Evolutionary conservation across 2,113 vertebrate genomes (phyloP).

Genomic region (Sinocyclocheilus maitianheensis): DNA sequence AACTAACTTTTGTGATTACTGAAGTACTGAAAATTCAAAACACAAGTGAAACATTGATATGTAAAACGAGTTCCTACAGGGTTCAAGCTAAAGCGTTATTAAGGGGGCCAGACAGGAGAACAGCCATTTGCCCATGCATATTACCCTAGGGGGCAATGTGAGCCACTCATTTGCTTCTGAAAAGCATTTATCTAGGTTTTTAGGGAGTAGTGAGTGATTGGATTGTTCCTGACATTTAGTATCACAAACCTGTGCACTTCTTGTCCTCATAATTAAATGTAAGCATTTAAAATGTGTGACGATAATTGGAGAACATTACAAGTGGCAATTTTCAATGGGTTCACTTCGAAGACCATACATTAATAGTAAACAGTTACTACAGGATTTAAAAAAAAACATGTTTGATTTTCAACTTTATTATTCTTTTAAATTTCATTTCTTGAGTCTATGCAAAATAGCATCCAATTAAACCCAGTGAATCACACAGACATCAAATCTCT

Average conservation of each 20-base stretch:
- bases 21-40: too few relatives aligned
- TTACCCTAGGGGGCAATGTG: not conserved
- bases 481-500: not conserved
- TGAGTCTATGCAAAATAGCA: slow-evolving; percentile 4
- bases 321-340: too few relatives aligned
- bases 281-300: too few relatives aligned
- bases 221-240: not conserved
- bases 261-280: too few relatives aligned
- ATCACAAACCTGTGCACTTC: too few relatives aligned
- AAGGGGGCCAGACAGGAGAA: not conserved
- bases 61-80: not conserved
- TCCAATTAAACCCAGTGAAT: slow-evolving; percentile 4
- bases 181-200: not conserved
- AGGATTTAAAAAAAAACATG: too few relatives aligned
- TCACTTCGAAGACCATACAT: too few relatives aligned
- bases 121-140: slow-evolving; percentile 6
- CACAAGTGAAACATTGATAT: not conserved
- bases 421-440: not conserved
- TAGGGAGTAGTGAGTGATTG: not conserved
- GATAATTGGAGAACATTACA: too few relatives aligned
- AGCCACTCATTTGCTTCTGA: slow-evolving; percentile 3
- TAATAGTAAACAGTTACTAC: too few relatives aligned
- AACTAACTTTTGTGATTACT: not conserved
- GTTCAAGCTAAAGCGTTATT: not conserved
- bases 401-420: not conserved